These are phyloP conservation scores for Cochlearius cochlearius DNA, from an alignment of 2,113 vertebrate genomes.

Conservation along the genomic window DNA sequence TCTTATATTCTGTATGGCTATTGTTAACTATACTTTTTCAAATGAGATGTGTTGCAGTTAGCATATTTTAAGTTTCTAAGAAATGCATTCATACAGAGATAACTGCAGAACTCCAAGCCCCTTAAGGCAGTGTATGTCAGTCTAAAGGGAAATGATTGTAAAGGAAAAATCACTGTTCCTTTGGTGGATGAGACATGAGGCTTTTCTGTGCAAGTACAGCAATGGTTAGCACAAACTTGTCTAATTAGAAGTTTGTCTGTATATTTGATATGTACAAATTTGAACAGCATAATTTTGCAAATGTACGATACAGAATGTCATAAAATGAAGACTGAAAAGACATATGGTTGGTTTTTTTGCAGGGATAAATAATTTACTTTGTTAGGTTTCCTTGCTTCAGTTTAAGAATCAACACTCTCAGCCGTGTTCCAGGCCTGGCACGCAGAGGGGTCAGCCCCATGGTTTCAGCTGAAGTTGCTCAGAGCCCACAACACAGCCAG, in stretches of 20 bases:
- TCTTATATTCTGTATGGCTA: background rate
- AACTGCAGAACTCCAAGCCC: background rate
- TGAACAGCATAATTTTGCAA: background rate
- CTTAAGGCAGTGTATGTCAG: background rate
- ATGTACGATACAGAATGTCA: background rate
- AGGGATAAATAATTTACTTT: background rate
- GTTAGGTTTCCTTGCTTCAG: background rate
- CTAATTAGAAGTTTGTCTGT: background rate
- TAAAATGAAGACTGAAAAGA: background rate
- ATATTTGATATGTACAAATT: background rate
- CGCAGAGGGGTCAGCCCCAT: background rate
- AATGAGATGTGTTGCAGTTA: background rate
- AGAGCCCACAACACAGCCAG: background rate
- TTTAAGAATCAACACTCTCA: background rate
- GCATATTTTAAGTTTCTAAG: background rate
- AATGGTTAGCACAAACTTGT: background rate
- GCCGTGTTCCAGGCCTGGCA: background rate
- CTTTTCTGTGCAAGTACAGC: background rate
- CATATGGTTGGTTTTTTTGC: background rate
- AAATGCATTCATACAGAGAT: background rate
- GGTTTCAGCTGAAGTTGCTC: background rate
- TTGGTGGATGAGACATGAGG: background rate
- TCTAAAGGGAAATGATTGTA: background rate
- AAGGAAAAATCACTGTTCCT: background rate
- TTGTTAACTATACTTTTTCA: background rate